Conservation (phyloP, 2,113 vertebrate genomes). For the Vulpes vulpes region DNA sequence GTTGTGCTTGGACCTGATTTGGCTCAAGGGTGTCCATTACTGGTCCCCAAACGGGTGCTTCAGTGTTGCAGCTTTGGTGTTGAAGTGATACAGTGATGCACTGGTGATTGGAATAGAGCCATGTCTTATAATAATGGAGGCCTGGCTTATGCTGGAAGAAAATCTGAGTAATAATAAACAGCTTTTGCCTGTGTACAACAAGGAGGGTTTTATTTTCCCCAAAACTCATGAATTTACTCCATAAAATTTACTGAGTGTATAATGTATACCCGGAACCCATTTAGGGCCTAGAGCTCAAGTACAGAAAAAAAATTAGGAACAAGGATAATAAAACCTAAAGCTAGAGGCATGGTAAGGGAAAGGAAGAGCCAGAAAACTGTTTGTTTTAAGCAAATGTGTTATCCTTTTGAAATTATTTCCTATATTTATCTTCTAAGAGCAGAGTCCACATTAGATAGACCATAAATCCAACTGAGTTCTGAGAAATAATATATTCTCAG, state of each 20-base stretch:
- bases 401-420: constrained; percentile 80
- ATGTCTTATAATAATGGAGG: not conserved
- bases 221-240: not conserved
- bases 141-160: not conserved
- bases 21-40: too few species aligned
- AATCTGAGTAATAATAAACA: not conserved
- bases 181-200: not conserved
- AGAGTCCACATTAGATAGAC: constrained; percentile 83
- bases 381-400: constrained; percentile 82
- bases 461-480: constrained; percentile 84
- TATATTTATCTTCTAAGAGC: constrained; percentile 84
- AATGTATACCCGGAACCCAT: not conserved
- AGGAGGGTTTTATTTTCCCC: not conserved
- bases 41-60: not conserved
- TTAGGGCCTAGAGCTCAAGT: not conserved
- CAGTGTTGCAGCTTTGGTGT: not conserved
- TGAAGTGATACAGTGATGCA: not conserved
- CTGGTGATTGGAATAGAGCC: not conserved
- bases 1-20: not conserved
- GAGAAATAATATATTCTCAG: constrained; percentile 88
- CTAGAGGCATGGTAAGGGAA: not conserved
- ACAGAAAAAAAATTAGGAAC: not conserved
- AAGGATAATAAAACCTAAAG: not conserved
- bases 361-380: constrained; percentile 62
- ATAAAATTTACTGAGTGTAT: not conserved